Percentiles rank a stretch among this genome's conserved stretches.
Conservation (phyloP, 2,888 invertebrate species). For the Furcula furcula region DNA sequence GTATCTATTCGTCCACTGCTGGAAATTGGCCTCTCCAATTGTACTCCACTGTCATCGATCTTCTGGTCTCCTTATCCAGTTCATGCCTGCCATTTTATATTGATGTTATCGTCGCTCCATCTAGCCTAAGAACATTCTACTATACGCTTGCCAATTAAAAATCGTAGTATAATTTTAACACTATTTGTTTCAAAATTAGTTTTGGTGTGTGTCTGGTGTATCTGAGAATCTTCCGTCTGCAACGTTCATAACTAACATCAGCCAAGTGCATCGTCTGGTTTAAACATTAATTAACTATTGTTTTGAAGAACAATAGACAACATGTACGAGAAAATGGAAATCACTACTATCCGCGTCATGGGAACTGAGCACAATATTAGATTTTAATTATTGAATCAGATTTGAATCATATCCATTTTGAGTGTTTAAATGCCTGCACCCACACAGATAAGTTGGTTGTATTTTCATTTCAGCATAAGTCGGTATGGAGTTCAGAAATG, state of each 20-base stretch:
- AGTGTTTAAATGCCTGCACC: too few species aligned
- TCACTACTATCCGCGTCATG: slow-evolving; percentile 26
- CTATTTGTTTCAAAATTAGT: slow-evolving; percentile 1
- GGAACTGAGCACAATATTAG: slow-evolving; percentile 14
- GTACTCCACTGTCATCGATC: too few species aligned
- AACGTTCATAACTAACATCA: not conserved
- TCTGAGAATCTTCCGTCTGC: not conserved
- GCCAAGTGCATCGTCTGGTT: slow-evolving; percentile 14
- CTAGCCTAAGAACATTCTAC: too few species aligned
- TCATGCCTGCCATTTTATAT: too few species aligned
- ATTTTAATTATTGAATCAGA: slow-evolving; percentile 3
- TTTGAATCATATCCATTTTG: not conserved
- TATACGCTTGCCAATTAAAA: too few species aligned
- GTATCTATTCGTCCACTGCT: too few species aligned
- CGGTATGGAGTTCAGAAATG: too few species aligned
- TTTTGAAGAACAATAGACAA: slow-evolving; percentile 42
- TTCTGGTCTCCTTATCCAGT: too few species aligned
- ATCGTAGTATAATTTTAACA: not conserved
- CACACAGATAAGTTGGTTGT: too few species aligned
- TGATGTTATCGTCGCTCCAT: too few species aligned
- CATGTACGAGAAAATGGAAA: slow-evolving; percentile 40
- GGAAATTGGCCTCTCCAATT: too few species aligned
- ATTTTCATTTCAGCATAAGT: too few species aligned
- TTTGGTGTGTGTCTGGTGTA: not conserved
- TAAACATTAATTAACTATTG: slow-evolving; percentile 54